phyloP scores from a whole-genome alignment of 2,888 invertebrate genomes.

The Lasioglossum lativentre region DNA sequence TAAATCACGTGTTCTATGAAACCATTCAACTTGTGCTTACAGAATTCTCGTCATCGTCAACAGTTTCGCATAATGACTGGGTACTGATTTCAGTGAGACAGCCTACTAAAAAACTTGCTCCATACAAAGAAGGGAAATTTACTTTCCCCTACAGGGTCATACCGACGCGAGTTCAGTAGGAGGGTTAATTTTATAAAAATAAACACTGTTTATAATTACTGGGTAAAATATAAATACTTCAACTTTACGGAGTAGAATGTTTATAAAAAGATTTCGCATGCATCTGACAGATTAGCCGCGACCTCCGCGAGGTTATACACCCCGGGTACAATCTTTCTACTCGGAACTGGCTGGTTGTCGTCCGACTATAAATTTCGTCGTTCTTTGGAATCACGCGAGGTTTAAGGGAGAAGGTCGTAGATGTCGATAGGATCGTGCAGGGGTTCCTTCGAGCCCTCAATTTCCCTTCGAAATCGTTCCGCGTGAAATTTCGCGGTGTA shows the following conservation, averaged over 20 bases:
- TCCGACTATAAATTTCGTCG: constrained; percentile 2
- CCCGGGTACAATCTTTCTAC: neutral
- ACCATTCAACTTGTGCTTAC: neutral
- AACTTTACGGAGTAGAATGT: neutral
- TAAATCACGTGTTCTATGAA: neutral
- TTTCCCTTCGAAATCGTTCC: constrained; percentile 25
- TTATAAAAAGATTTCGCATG: neutral
- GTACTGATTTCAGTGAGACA: neutral
- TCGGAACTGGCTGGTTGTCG: neutral
- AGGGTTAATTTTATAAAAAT: neutral
- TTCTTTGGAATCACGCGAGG: neutral
- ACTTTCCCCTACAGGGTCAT: neutral
- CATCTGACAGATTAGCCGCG: neutral
- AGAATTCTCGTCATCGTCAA: neutral
- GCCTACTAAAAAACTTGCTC: neutral
- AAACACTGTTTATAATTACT: neutral
- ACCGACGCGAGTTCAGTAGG: neutral
- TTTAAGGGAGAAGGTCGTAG: neutral
- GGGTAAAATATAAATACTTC: neutral
- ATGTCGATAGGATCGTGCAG: neutral
- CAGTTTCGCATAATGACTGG: neutral
- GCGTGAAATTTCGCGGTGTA: constrained; percentile 12
- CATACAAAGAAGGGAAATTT: no score
- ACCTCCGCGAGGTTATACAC: constrained; percentile 1
- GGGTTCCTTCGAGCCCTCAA: neutral